A percentile compares a stretch with the other conserved stretches of the same genome.
Evolutionary conservation across 2,113 vertebrate species (phyloP).

Genomic region (Lasiurus borealis): DNA sequence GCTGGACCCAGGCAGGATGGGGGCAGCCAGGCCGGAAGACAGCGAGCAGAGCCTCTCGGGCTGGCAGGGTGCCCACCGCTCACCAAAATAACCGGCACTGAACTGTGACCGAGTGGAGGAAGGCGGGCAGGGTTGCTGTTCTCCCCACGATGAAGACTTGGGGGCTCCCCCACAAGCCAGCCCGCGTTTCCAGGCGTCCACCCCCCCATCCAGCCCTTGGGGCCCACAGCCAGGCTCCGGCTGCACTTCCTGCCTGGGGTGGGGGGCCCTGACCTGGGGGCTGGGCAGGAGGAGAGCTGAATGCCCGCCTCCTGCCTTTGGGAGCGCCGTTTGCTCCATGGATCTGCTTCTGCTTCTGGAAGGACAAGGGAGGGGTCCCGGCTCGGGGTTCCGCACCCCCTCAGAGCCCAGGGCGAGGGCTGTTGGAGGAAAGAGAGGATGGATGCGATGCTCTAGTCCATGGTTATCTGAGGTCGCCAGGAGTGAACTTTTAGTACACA

Average conservation of each 20-base stretch:
- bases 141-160: accelerated
- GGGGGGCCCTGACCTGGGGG: not conserved
- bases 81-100: accelerated
- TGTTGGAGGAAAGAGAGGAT: not conserved
- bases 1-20: not conserved
- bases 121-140: not conserved
- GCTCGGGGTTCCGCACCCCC: accelerated
- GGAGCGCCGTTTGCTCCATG: not conserved
- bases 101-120: not conserved
- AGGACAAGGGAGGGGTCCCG: not conserved
- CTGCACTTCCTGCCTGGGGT: not conserved
- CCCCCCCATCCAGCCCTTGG: not conserved
- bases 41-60: not conserved
- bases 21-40: not conserved
- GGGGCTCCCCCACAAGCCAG: not conserved
- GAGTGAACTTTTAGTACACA: not conserved
- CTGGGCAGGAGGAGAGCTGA: not conserved
- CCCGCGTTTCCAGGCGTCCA: not conserved
- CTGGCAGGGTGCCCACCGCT: not conserved
- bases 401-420: not conserved
- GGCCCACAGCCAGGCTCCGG: accelerated
- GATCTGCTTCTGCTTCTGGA: not conserved
- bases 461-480: not conserved
- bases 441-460: too few species aligned
- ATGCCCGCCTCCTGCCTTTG: not conserved